Base-by-base conservation (phyloP, 2,888 invertebrate species). In the Syrphus vitripennis region DNA sequence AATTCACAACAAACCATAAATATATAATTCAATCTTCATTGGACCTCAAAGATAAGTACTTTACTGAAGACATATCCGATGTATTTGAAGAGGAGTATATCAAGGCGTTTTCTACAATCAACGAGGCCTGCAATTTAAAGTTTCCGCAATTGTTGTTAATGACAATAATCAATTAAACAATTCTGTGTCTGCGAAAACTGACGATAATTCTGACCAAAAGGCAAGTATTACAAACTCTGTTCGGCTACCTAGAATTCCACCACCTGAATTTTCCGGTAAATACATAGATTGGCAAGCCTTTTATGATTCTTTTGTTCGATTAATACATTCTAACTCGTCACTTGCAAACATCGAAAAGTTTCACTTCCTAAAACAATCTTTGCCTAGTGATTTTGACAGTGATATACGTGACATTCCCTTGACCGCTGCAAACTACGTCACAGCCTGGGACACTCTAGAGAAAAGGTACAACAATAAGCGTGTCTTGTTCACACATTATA, bases 261-360 rank as follows among this genome's bases (percentile, higher is more conserved):
- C 55, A 34, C 55, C 55, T 12, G 14, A 42, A 21, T 71, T 71
- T 24, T 34, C 71, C 1, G 71, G 71, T 16, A 71, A 71, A 71
- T 71, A 59, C 31, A 72, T 29, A 1, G 45, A 72, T 1, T 59
- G 59, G 34, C 59, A 59, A 21, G 26, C 19, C 4, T 72, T 34
- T 48, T n/a, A 59, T 24, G 71, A 72, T 72, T 45, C 71, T 3
- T 59, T 59, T 48, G 40, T 34, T 59, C 31, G 48, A 10, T 48
- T 59, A 40, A 19, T 72, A 14, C 59, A 70, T 21, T 57, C 71
- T 24, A 71, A 71, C 24, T 14, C 24, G 7, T 24, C 26, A 4
- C 26, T 71, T n/a, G 29, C 42, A 16, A 42, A 57, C 12, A 55
- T 70, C 19, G 70, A 57, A 42, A 70, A 70, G 19, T 70, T 70